Base-by-base conservation (phyloP, 1,140 invertebrate genomes). In the Atta cephalotes region DNA sequence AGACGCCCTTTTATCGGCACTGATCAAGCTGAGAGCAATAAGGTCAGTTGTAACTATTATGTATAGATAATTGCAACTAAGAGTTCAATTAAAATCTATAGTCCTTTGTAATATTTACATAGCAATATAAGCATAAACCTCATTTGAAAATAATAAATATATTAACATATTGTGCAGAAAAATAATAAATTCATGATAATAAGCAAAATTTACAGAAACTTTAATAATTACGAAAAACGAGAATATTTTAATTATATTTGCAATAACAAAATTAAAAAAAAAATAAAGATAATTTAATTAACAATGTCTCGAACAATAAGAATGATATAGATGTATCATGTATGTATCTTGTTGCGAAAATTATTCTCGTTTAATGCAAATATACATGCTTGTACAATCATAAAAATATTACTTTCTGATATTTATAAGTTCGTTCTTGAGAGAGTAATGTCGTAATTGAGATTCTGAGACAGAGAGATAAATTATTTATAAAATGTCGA, bases 1-100 rank as follows among this genome's bases (percentile, higher is more conserved):
- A 80, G 31, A 80, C 77, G 63, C 78, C 65, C 65, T n/a, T 79
- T 66, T 79, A 66, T 79, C 49, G 31, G 5, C 21, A 39, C 7
- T 14, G 25, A 70, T 71, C 49, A 21, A 58, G 31, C 21, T 71
- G n/a, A 28, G n/a, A 21, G 18, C 60, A 28, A 39, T 56, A 70
- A 81, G 51, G 66, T 70, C 65, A 81, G 31, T 16, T 25, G 9
- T 14, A 80, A 21, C 14, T 49, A 45, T 39, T 49, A 45, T 39
- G 7, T 16, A 62, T 39, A 77, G 25, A 18, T 65, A 56, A 9
- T 60, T 70, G 66, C 3, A 70, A 70, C 39, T 70, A 70, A 49
- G 14, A 21, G 16, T 71, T 18, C 56, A 81, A 80, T 56, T 81
- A 25, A 68, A 76, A 65, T 16, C 39, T 58, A 16, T 18, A 14